A percentile compares a stretch with the other conserved stretches of the same genome.
These are phyloP conservation scores for Caenorhabditis imperialis DNA, from an alignment of 2,888 invertebrate genomes.

Conservation along the genomic window DNA sequence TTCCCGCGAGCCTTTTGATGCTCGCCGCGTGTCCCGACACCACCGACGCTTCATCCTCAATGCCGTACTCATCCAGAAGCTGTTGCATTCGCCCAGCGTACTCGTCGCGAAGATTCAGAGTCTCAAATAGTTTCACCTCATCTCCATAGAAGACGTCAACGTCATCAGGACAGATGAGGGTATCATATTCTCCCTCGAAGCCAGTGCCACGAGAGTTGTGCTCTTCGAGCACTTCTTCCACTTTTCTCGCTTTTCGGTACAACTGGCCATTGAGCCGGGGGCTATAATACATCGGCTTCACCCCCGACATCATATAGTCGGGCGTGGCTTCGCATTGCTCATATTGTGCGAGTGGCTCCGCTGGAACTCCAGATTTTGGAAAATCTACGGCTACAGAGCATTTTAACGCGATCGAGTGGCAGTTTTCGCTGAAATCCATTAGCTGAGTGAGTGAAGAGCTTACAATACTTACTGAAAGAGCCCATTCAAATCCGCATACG, in stretches of 20 bases:
- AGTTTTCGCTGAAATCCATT: slow-evolving; percentile 49
- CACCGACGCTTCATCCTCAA: slow-evolving; percentile 70
- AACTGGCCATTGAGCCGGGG: slow-evolving; percentile 74
- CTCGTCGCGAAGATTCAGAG: slow-evolving; percentile 47
- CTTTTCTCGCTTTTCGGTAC: slow-evolving; percentile 69
- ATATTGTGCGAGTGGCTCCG: slow-evolving; percentile 56
- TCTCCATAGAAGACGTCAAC: slow-evolving; percentile 56
- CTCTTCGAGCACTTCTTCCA: slow-evolving; percentile 65
- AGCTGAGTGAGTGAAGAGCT: neutral
- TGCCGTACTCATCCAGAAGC: slow-evolving; percentile 72
- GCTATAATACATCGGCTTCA: slow-evolving; percentile 73
- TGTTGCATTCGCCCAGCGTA: slow-evolving; percentile 67
- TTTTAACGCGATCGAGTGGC: slow-evolving; percentile 68
- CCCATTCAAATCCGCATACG: slow-evolving; percentile 74
- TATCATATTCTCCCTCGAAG: slow-evolving; percentile 57
- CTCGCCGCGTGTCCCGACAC: slow-evolving; percentile 63
- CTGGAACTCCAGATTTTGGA: slow-evolving; percentile 78
- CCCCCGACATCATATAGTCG: slow-evolving; percentile 65
- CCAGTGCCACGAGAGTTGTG: slow-evolving; percentile 48
- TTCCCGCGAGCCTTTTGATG: slow-evolving; percentile 65
- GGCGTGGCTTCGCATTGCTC: slow-evolving; percentile 63
- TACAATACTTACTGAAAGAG: slow-evolving; percentile 68
- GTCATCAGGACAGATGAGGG: slow-evolving; percentile 49
- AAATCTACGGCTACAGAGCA: slow-evolving; percentile 78
- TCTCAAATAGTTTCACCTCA: slow-evolving; percentile 16